phyloP scores from a whole-genome alignment of 1,140 invertebrate species.

The Meloidogyne chitwoodi region DNA sequence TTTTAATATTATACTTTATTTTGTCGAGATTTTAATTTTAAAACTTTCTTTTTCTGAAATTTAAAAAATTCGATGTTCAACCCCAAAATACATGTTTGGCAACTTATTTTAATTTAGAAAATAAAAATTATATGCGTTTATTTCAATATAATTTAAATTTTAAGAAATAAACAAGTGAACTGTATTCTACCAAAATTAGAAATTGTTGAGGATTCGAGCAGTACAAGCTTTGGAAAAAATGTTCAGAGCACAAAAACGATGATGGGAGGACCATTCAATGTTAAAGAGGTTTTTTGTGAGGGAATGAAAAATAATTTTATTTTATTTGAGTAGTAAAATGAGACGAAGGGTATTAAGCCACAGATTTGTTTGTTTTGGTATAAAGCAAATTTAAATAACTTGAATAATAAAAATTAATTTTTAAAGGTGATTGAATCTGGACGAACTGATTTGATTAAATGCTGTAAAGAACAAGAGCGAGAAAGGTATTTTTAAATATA shows the following conservation, averaged over 20 bases:
- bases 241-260: background rate
- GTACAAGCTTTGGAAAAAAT: background rate
- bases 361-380: background rate
- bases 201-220: background rate
- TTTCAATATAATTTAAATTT: background rate
- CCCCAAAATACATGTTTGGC: no score
- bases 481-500: background rate
- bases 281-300: slow-evolving; percentile 11
- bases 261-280: background rate
- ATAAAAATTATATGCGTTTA: no score
- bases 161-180: background rate
- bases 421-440: slow-evolving; percentile 5
- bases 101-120: no score
- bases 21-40: no score
- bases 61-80: no score
- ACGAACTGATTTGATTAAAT: background rate
- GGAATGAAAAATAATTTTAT: background rate
- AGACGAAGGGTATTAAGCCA: slow-evolving; percentile 1
- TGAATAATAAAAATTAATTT: background rate
- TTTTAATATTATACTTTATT: no score
- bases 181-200: background rate
- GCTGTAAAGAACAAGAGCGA: slow-evolving; percentile 9
- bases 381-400: background rate
- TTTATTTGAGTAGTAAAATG: background rate
- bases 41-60: no score